A percentile compares a stretch with the other conserved stretches of the same genome.
These are phyloP conservation scores for Salvelinus fontinalis DNA, from an alignment of 2,113 vertebrate genomes.

Conservation along the genomic window DNA sequence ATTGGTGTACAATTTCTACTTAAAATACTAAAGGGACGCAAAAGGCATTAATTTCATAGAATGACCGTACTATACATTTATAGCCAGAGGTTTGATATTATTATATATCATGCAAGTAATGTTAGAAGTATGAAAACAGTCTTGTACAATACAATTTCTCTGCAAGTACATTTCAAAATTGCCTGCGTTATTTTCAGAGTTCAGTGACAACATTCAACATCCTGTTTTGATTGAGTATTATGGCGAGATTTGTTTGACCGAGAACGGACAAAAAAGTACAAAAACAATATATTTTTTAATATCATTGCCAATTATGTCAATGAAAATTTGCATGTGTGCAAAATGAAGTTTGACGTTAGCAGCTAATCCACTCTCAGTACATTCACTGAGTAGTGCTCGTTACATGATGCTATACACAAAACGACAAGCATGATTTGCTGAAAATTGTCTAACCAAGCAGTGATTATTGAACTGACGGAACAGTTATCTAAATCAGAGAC, in stretches of 20 bases:
- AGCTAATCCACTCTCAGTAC: slow-evolving; percentile 56
- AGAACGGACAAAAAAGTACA: slow-evolving; percentile 22
- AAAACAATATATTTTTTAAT: slow-evolving; percentile 10
- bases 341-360: slow-evolving; percentile 51
- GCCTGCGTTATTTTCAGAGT: slow-evolving; percentile 32
- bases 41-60: no score
- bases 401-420: slow-evolving; percentile 44
- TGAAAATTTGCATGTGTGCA: slow-evolving; percentile 40
- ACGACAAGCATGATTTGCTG: slow-evolving; percentile 20
- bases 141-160: slow-evolving; percentile 18
- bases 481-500: background rate
- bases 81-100: no score
- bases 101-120: slow-evolving; percentile 59
- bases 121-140: slow-evolving; percentile 48
- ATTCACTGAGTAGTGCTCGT: slow-evolving; percentile 51
- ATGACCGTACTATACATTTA: no score
- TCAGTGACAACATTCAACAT: slow-evolving; percentile 49
- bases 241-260: slow-evolving; percentile 17
- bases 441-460: slow-evolving; percentile 38
- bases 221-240: slow-evolving; percentile 15
- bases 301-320: slow-evolving; percentile 43
- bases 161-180: background rate
- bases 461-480: slow-evolving; percentile 20
- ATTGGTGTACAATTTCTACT: no score
- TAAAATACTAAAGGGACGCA: no score